Evolutionary conservation across 2,888 invertebrate species (phyloP), one percentile per base, ranked within the genome.

Genomic region (Lycocerus yunnanus): DNA sequence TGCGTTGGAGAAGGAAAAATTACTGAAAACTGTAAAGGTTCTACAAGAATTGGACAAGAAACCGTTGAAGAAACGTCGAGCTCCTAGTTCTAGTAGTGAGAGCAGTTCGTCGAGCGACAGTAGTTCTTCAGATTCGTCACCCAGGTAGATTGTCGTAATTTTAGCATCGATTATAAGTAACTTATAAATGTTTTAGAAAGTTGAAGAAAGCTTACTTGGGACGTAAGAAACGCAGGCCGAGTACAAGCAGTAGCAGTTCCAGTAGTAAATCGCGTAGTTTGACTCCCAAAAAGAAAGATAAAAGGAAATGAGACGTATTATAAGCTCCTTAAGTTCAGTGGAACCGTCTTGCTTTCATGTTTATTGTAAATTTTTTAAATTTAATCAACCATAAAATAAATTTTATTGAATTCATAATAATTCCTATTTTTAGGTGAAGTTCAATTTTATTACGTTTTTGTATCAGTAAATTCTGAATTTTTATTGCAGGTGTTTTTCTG

Each of bases 1-100:
- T 60, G 86, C 86, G 0, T 80, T 87, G 13, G 87, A 87, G 74
- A 87, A 87, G 75, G 86, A 87, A 69, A 87, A 87, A 78, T 79
- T 87, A 58, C 69, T 87, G 69, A 86, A 87, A 79, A 87, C 86
- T 0, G 86, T 86, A 73, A 87, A 86, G 77, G 87, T 85, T 10
- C 78, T 86, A 58, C 84, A 86, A 79, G 85, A 87, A 78, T 77
- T 86, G 69, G 86, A 85, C 74, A 84, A 84, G 66, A 84, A 84
- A 73, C 80, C 80, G 58, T 75, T 79, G 27, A 74, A 75, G 5
- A 81, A 76, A 10, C 72, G 77, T 15, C 73, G 75, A 3, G 79
- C 76, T 14, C 76, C 75, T 61, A 82, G 81, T 69, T 77, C 80
- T 1, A 79, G 80, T 15, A 80, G 77, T 15, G 77, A 78, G 9